phyloP scores from a whole-genome alignment of 2,113 vertebrate genomes.

The Vanacampus margaritifer region DNA sequence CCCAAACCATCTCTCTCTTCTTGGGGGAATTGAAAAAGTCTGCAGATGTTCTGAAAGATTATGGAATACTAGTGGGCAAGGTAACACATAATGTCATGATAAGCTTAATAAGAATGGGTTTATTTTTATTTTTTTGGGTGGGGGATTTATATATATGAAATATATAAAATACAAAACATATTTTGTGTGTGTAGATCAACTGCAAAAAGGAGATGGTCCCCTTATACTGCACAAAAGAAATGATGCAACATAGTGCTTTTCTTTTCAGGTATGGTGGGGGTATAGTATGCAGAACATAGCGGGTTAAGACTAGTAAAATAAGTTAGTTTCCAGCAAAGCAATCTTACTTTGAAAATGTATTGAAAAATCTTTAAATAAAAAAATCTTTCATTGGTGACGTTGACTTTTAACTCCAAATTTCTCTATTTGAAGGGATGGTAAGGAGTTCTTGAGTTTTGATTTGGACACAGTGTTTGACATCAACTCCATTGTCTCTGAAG shows the following conservation, averaged over 20 bases:
- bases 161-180: too few species aligned
- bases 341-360: too few species aligned
- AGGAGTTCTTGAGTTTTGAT: constrained; percentile 82
- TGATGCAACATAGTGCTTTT: constrained; percentile 74
- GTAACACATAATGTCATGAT: constrained; percentile 58
- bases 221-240: constrained; percentile 79
- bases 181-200: constrained; percentile 73
- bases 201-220: constrained; percentile 74
- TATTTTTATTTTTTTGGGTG: background rate
- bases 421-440: constrained; percentile 68
- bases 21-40: constrained; percentile 83
- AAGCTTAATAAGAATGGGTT: background rate
- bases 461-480: constrained; percentile 86
- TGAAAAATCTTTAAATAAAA: too few species aligned
- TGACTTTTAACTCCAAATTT: background rate
- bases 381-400: background rate
- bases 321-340: too few species aligned
- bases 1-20: constrained; percentile 74
- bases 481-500: constrained; percentile 85
- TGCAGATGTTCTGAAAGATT: constrained; percentile 79
- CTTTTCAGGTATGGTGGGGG: constrained; percentile 81
- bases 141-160: too few species aligned
- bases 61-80: constrained; percentile 86
- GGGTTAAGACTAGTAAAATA: too few species aligned
- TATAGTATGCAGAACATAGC: background rate